Evolutionary conservation across 2,888 invertebrate species (phyloP), one percentile per base, ranked within the genome.

Genomic region (Drosophila histrio): DNA sequence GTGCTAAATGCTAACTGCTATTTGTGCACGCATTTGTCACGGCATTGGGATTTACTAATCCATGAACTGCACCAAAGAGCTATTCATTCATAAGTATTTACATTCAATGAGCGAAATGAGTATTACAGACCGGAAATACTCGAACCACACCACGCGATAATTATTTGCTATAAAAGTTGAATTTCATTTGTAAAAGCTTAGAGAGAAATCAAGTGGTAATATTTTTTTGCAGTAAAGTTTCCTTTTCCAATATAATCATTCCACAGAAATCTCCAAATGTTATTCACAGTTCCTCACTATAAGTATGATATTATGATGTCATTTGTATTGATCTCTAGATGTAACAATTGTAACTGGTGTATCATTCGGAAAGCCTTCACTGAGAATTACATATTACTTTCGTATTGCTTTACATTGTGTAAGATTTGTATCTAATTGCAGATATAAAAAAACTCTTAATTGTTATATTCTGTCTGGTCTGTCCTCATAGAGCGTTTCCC

Each of bases 21-120:
- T 32, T 41, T 22, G 21, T 49, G 36, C 22, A 58, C 43, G 30
- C 50, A 50, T 54, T 30, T 43, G n/a, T 43, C 54, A 50, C 32
- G 49, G 32, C 22, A 22, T 52, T 30, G 36, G 41, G 36, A 22
- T 30, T 41, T 11, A 22, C 66, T 43, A 11, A 21, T 47, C 13
- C 2, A 3, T 8, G 24, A 34, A 9, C 17, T 58, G 30, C 28
- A 57, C 3, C 26, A 17, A 8, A 53, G 28, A 39, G 11, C n/a
- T 13, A 9, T 15, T 5, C 63, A 61, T 52, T 63, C 61, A 39
- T 32, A 32, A 52, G 13, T 19, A 2, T 13, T 44, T 22, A 24
- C 26, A 34, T 15, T 34, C 30, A 43, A 24, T 65, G 8, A 24
- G 11, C 4, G 3, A 24, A 44, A 15, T 41, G 32, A 22, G 32